phyloP scores from a whole-genome alignment of 1,140 invertebrate species.

The Drosophila virilis region DNA sequence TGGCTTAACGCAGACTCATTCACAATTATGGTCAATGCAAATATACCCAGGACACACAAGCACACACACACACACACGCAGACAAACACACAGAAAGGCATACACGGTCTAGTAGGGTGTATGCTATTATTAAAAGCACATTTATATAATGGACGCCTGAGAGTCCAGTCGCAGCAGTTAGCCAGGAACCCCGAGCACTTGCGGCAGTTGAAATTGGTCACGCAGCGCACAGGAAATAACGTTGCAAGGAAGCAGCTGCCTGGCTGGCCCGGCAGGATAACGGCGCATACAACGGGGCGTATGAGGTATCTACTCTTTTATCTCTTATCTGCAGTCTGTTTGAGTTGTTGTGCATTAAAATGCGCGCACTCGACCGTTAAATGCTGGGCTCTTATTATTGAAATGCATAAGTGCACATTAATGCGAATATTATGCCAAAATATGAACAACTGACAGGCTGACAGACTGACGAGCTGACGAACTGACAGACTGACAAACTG shows the following conservation, averaged over 20 bases:
- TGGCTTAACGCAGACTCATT: conserved; percentile 22
- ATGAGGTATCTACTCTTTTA: conserved; percentile 36
- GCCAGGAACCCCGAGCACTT: conserved; percentile 9
- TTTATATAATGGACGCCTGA: conserved; percentile 31
- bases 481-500: background rate
- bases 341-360: conserved; percentile 26
- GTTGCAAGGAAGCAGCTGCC: conserved; percentile 25
- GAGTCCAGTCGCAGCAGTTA: background rate
- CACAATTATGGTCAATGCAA: conserved; percentile 41
- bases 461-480: no score
- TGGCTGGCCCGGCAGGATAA: conserved; percentile 7
- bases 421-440: conserved; percentile 27
- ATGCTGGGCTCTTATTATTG: conserved; percentile 28
- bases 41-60: conserved; percentile 9
- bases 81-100: no score
- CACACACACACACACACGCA: background rate
- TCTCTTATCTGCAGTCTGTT: conserved; percentile 33
- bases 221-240: conserved; percentile 34
- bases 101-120: background rate
- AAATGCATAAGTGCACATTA: conserved; percentile 18
- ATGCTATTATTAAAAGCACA: conserved; percentile 41
- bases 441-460: background rate
- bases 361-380: conserved; percentile 29
- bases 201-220: conserved; percentile 37
- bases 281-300: conserved; percentile 26